Evolutionary conservation across 2,888 invertebrate genomes (phyloP).

Genomic region (Neoscelio sp.): DNA sequence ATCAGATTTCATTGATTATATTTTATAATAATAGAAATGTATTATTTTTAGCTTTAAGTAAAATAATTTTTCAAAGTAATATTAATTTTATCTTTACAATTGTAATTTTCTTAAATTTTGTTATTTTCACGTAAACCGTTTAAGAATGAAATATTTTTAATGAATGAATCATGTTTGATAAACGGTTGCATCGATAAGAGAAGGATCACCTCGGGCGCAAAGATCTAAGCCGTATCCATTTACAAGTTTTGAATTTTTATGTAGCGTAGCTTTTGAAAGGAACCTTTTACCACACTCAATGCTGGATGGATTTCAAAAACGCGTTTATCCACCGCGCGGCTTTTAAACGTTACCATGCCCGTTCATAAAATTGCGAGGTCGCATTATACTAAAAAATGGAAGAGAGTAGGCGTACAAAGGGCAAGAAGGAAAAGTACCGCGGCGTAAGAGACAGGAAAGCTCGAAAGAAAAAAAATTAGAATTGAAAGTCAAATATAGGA

Average conservation of each 20-base stretch:
- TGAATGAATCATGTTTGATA: constrained; percentile 22
- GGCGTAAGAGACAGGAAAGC: constrained; percentile 47
- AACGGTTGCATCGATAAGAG: constrained; percentile 14
- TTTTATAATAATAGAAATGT: too few species aligned
- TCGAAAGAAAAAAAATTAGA: constrained; percentile 43
- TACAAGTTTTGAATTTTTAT: constrained; percentile 79
- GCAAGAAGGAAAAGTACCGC: constrained; percentile 40
- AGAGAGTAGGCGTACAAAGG: constrained; percentile 63
- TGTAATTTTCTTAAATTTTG: too few species aligned
- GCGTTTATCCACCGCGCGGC: constrained; percentile 73
- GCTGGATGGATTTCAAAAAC: constrained; percentile 77
- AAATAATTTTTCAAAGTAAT: too few species aligned
- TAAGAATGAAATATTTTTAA: constrained; percentile 12
- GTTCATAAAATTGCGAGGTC: constrained; percentile 76
- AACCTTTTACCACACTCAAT: constrained; percentile 79
- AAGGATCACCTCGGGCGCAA: background rate
- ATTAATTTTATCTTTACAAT: too few species aligned
- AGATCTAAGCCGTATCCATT: constrained; percentile 69
- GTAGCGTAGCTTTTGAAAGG: constrained; percentile 75
- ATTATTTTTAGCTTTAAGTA: too few species aligned
- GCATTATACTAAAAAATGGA: constrained; percentile 77
- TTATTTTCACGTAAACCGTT: background rate
- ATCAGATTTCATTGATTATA: too few species aligned
- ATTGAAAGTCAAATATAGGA: constrained; percentile 65
- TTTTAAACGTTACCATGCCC: constrained; percentile 78